Evolutionary conservation across 1,140 invertebrate species (phyloP).

Genomic region (Propsilocerus akamusi): DNA sequence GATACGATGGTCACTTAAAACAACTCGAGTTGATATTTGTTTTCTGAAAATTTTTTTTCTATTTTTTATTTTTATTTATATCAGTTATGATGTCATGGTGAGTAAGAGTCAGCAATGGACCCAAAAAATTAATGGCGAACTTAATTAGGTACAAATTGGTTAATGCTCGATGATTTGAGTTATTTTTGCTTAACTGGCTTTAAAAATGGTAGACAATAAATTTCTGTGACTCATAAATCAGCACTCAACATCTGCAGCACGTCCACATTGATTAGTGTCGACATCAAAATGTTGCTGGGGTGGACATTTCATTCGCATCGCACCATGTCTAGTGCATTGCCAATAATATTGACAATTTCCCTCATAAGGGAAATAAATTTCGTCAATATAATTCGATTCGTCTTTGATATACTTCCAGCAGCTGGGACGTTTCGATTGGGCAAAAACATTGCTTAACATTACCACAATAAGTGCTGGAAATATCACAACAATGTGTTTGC

Average conservation of each 20-base stretch:
- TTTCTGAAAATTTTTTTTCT: background rate
- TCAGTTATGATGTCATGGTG: background rate
- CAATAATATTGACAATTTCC: background rate
- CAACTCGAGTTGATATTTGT: no score
- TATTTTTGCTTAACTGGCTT: constrained; percentile 2
- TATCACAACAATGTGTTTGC: background rate
- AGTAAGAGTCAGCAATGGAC: background rate
- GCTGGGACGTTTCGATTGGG: background rate
- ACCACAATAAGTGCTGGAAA: background rate
- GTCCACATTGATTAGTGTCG: background rate
- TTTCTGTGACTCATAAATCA: background rate
- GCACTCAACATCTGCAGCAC: background rate
- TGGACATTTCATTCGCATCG: background rate
- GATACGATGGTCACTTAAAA: no score
- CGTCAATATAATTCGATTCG: background rate
- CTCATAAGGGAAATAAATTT: background rate
- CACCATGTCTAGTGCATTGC: background rate
- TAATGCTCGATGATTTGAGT: no score
- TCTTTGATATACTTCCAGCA: background rate
- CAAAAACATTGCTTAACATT: no score
- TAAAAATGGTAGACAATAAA: background rate
- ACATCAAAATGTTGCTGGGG: background rate
- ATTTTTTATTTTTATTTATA: background rate
- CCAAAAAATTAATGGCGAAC: background rate
- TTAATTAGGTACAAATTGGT: background rate